Conservation (phyloP, 2,888 invertebrate species). For the Tromatobia lineatoria region DNA sequence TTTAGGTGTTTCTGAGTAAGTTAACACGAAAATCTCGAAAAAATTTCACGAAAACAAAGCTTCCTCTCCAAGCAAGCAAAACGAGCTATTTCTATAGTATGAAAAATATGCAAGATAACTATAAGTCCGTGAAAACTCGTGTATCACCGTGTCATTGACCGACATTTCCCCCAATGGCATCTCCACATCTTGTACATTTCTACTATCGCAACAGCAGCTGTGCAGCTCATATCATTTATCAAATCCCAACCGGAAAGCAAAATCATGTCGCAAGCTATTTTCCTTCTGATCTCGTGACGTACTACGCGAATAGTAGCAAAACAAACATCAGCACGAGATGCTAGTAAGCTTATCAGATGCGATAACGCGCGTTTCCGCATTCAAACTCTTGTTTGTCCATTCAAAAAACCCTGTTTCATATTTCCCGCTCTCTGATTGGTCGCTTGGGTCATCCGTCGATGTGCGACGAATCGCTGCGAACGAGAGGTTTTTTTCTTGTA, state of each 20-base stretch:
- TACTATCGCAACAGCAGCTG: not conserved
- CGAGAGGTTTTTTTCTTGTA: not conserved
- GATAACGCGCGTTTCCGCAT: not conserved
- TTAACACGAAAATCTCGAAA: too few relatives aligned
- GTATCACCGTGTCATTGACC: too few relatives aligned
- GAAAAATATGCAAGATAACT: too few relatives aligned
- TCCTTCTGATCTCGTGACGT: not conserved
- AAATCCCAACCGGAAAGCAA: not conserved
- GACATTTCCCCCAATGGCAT: too few relatives aligned
- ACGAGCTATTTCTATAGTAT: too few relatives aligned
- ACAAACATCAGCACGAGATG: not conserved
- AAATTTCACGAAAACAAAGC: too few relatives aligned
- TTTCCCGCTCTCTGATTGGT: constrained; percentile 11
- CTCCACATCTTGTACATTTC: not conserved
- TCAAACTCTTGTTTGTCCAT: constrained; percentile 26
- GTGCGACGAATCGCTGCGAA: constrained; percentile 12
- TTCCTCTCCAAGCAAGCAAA: too few relatives aligned
- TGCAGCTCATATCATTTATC: too few relatives aligned
- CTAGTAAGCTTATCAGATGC: not conserved
- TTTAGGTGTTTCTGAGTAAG: too few relatives aligned
- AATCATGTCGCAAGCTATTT: constrained; percentile 1
- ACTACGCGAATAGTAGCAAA: not conserved
- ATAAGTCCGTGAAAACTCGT: too few relatives aligned
- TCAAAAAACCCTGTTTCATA: not conserved
- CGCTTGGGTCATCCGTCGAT: constrained; percentile 31